Conservation (phyloP, 2,797 vertebrate genomes). For the Aeoliscus strigatus region DNA sequence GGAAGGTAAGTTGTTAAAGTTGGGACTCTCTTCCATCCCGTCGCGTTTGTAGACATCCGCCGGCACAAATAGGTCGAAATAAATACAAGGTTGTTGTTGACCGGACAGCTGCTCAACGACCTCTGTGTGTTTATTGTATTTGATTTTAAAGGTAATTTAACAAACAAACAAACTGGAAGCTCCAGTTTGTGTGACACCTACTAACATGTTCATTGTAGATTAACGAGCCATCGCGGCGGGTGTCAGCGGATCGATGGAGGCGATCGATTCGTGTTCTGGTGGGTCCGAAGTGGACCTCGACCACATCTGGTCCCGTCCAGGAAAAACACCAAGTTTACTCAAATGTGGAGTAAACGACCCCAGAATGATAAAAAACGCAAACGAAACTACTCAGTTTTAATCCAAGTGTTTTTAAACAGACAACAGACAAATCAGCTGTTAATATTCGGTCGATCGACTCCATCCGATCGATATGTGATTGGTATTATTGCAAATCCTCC, state of each 20-base stretch:
- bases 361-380: too few species aligned
- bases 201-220: conserved; percentile 9
- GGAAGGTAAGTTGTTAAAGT: conserved; percentile 94
- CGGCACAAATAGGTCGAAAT: neutral
- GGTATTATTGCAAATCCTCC: too few species aligned
- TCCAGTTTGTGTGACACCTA: neutral
- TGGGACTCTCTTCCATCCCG: conserved; percentile 66
- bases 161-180: neutral
- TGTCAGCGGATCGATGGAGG: conserved; percentile 22
- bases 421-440: too few species aligned
- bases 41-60: conserved; percentile 14
- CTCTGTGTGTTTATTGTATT: conserved; percentile 40
- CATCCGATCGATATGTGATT: too few species aligned
- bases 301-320: conserved; percentile 8
- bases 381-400: too few species aligned
- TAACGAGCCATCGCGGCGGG: conserved; percentile 10
- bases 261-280: conserved; percentile 12
- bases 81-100: too few species aligned
- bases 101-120: conserved; percentile 10
- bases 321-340: conserved; percentile 13
- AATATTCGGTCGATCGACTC: too few species aligned
- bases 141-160: conserved; percentile 36
- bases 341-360: too few species aligned
- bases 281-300: conserved; percentile 33
- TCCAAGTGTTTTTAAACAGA: too few species aligned